Percentiles rank a stretch among this genome's conserved stretches.
Evolutionary conservation across 2,113 vertebrate species (phyloP).

Genomic region (Oxyruncus cristatus): DNA sequence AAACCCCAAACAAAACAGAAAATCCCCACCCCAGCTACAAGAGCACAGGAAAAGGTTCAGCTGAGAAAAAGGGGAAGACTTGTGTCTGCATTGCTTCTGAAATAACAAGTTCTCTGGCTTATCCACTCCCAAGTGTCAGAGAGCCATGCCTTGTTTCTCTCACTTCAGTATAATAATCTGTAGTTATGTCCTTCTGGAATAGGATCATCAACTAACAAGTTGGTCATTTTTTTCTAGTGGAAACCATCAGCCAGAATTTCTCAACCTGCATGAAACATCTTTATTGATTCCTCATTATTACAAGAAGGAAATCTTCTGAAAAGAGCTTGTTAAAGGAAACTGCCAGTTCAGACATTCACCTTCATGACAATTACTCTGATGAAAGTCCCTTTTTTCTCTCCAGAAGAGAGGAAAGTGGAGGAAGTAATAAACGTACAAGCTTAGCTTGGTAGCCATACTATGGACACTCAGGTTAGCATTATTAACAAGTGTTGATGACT

Average conservation of each 20-base stretch:
- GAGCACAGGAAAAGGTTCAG: background rate
- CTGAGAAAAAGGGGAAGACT: background rate
- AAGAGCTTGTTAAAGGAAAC: background rate
- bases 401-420: background rate
- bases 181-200: background rate
- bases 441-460: background rate
- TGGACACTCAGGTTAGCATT: background rate
- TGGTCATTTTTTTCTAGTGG: background rate
- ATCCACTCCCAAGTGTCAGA: background rate
- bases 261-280: background rate
- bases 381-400: background rate
- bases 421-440: background rate
- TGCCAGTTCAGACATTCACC: background rate
- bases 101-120: background rate
- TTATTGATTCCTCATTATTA: background rate
- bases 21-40: background rate
- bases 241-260: background rate
- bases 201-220: background rate
- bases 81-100: background rate
- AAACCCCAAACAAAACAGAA: background rate
- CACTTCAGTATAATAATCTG: background rate
- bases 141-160: background rate
- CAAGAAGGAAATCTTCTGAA: background rate
- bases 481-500: background rate
- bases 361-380: background rate